These are phyloP conservation scores for Anodontia alba DNA, from an alignment of 2,888 invertebrate genomes.

Conservation along the genomic window DNA sequence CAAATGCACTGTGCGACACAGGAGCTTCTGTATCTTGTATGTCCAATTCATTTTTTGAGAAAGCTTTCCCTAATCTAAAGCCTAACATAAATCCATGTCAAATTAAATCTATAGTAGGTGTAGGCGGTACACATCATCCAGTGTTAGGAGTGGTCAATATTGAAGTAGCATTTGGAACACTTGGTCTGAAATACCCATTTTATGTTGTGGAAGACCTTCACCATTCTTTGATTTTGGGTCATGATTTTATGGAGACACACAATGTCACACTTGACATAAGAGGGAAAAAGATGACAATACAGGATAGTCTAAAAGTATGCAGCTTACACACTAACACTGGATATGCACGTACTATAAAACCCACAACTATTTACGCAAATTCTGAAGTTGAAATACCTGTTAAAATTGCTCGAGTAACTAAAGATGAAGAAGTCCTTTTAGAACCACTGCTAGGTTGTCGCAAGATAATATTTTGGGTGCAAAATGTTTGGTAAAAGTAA, in stretches of 20 bases:
- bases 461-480: conserved; percentile 32
- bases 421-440: conserved; percentile 22
- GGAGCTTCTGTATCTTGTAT: conserved; percentile 37
- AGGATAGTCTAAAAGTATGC: conserved; percentile 21
- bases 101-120: conserved; percentile 5
- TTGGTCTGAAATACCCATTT: not conserved
- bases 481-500: conserved; percentile 38
- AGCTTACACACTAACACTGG: conserved; percentile 18
- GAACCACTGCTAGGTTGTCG: conserved; percentile 26
- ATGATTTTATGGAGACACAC: conserved; percentile 15
- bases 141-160: conserved; percentile 16
- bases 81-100: conserved; percentile 3
- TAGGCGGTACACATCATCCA: conserved; percentile 27
- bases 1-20: conserved; percentile 39
- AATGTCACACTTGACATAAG: conserved; percentile 13
- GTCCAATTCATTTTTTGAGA: conserved; percentile 27
- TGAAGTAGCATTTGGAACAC: conserved; percentile 10
- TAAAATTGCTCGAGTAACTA: conserved; percentile 19
- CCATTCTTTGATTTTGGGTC: conserved; percentile 20
- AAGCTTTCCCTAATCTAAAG: not conserved
- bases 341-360: conserved; percentile 25
- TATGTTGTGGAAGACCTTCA: conserved; percentile 26
- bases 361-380: not conserved
- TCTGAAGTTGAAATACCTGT: conserved; percentile 24
- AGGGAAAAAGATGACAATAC: conserved; percentile 3